Evolutionary conservation across 1,140 invertebrate species (phyloP).

Genomic region (Sycobia sp.): DNA sequence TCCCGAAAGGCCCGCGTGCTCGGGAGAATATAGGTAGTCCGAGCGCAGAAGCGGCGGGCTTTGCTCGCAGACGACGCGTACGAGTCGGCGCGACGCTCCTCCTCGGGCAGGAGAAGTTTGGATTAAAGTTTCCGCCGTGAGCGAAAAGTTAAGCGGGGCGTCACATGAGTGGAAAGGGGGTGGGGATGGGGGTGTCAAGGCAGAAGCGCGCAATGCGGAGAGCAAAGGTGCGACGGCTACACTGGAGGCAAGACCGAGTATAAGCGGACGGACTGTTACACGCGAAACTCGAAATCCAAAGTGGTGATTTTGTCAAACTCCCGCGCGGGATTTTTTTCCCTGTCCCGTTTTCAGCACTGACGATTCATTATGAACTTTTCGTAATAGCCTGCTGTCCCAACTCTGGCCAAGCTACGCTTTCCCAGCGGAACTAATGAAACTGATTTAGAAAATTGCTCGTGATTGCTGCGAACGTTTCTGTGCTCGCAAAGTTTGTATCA

Average conservation of each 20-base stretch:
- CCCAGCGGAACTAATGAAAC: constrained; percentile 16
- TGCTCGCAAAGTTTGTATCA: neutral
- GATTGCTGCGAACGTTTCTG: constrained; percentile 10
- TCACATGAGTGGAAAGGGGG: constrained; percentile 22
- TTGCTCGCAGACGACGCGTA: no score
- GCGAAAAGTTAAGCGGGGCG: constrained; percentile 50
- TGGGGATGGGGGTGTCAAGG: neutral
- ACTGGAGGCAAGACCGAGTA: neutral
- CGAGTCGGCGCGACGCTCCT: neutral
- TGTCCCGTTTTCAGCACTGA: constrained; percentile 17
- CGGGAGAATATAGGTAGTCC: no score
- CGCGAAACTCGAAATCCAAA: constrained; percentile 29
- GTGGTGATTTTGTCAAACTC: constrained; percentile 32
- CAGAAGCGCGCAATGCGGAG: neutral
- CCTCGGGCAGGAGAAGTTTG: constrained; percentile 42
- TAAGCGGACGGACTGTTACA: constrained; percentile 8
- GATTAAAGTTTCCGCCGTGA: constrained; percentile 48
- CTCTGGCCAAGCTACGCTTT: neutral
- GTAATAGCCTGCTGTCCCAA: constrained; percentile 16
- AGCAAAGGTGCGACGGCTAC: neutral
- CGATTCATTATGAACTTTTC: constrained; percentile 35
- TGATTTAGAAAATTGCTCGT: constrained; percentile 26
- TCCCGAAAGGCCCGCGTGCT: no score
- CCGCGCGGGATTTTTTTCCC: neutral
- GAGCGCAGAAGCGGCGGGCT: no score